Evolutionary conservation across 1,140 invertebrate genomes (phyloP).

Genomic region (Zaprionus ornatus): DNA sequence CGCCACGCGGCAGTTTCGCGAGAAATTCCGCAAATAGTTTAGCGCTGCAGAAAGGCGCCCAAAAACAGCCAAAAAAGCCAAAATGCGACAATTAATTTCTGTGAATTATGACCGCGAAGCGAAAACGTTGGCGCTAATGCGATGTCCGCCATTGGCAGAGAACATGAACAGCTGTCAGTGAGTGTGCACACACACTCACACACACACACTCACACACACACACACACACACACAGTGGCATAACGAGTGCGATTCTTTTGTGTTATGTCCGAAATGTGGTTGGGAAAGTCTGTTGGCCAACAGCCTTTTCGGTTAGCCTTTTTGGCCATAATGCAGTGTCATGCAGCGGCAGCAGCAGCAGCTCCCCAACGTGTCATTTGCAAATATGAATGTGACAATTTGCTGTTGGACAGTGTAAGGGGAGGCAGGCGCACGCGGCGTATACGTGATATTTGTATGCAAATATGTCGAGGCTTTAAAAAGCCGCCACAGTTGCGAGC

Average conservation of each 20-base stretch:
- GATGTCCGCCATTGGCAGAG: conserved; percentile 58
- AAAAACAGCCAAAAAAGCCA: conserved; percentile 22
- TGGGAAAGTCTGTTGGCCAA: conserved; percentile 36
- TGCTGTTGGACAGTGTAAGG: neutral
- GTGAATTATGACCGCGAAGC: conserved; percentile 77
- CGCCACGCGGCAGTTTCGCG: neutral
- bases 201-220: conserved; percentile 7
- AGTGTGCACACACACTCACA: conserved; percentile 12
- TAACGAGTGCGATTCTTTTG: conserved; percentile 1
- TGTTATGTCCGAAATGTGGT: conserved; percentile 46
- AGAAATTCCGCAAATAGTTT: neutral
- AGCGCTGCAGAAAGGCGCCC: neutral
- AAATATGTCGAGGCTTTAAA: conserved; percentile 37
- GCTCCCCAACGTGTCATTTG: conserved; percentile 67
- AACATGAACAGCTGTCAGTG: conserved; percentile 73
- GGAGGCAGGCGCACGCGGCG: conserved; percentile 30
- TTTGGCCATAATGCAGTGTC: conserved; percentile 46
- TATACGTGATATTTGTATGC: conserved; percentile 64
- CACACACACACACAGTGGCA: conserved; percentile 9
- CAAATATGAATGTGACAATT: conserved; percentile 58
- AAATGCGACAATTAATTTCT: conserved; percentile 78
- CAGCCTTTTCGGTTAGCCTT: conserved; percentile 37
- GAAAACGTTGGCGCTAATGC: conserved; percentile 70
- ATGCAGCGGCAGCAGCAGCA: conserved; percentile 32
- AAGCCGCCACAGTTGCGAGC: neutral